Percentiles rank a stretch among this genome's conserved stretches.
Conservation (phyloP, 2,888 invertebrate genomes). For the Cantharis flavilabris region DNA sequence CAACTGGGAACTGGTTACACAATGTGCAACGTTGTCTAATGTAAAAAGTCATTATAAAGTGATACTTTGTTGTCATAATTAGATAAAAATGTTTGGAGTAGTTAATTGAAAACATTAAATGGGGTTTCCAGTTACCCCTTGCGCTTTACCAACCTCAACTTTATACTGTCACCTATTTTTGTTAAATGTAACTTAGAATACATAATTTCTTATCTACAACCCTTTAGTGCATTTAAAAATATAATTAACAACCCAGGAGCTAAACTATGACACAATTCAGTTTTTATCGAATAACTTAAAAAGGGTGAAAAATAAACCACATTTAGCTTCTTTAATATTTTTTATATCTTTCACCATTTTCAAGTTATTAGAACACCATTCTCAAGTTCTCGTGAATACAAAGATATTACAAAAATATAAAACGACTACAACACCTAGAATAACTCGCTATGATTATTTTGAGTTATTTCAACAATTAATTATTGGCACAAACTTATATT, state of each 20-base stretch:
- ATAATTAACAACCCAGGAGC: background rate
- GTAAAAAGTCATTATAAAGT: no score
- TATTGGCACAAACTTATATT: background rate
- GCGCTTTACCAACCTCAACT: background rate
- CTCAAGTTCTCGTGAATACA: background rate
- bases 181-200: background rate
- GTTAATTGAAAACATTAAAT: background rate
- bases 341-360: no score
- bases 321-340: no score
- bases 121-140: background rate
- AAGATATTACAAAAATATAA: background rate
- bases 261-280: no score
- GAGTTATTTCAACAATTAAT: background rate
- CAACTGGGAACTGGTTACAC: no score
- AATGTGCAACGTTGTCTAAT: no score
- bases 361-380: no score
- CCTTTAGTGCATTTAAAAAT: background rate
- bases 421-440: background rate
- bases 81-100: background rate
- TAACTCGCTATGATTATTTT: background rate
- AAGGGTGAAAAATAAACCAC: no score
- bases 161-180: no score
- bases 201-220: background rate
- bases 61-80: no score
- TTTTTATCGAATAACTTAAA: no score